Evolutionary conservation across 2,113 vertebrate genomes (phyloP).

Genomic region (Acrocephalus arundinaceus): DNA sequence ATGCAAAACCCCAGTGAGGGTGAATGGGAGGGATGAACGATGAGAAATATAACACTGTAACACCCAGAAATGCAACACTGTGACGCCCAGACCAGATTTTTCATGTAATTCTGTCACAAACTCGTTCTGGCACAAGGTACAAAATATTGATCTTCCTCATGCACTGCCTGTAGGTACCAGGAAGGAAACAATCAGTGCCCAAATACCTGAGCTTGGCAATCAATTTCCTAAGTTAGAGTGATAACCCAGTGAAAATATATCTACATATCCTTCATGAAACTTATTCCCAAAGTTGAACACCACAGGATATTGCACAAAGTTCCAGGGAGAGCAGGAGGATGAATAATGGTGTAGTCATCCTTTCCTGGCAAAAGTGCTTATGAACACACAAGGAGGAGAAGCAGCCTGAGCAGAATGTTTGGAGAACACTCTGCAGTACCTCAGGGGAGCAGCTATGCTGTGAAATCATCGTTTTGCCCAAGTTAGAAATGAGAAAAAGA

Average conservation of each 20-base stretch:
- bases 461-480: background rate
- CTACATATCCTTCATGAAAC: fast-evolving
- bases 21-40: fast-evolving
- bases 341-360: background rate
- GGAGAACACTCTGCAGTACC: background rate
- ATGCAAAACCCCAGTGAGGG: fast-evolving
- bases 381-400: fast-evolving
- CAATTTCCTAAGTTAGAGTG: background rate
- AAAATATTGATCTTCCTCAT: fast-evolving
- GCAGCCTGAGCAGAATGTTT: background rate
- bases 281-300: background rate
- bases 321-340: background rate
- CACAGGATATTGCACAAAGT: background rate
- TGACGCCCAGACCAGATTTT: background rate
- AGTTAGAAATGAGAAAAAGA: background rate
- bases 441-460: background rate
- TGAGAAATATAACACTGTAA: background rate
- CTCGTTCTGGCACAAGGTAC: background rate
- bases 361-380: constrained; percentile 30
- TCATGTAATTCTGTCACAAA: background rate
- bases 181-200: background rate
- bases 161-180: fast-evolving
- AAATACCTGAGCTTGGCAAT: background rate
- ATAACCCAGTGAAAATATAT: background rate
- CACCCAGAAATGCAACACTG: background rate